phyloP scores from a whole-genome alignment of 1,140 invertebrate species.

The Bilobella aurantiaca region DNA sequence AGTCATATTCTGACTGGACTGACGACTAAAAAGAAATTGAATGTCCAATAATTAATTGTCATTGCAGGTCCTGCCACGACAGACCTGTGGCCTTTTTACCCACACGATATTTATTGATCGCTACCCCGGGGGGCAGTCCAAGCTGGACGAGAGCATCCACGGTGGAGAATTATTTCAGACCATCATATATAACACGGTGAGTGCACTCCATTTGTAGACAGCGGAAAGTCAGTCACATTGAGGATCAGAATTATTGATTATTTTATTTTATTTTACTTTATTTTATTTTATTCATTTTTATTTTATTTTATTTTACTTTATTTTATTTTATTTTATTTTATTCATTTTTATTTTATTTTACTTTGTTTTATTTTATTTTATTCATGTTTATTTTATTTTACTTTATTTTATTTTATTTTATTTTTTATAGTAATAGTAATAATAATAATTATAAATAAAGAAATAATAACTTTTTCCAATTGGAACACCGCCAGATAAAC shows the following conservation, averaged over 20 bases:
- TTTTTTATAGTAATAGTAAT: no score
- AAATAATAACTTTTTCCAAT: no score
- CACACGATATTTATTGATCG: conserved; percentile 88
- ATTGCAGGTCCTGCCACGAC: conserved; percentile 83
- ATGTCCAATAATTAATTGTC: no score
- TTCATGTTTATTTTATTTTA: background rate
- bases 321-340: background rate
- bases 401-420: conserved; percentile 36
- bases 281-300: background rate
- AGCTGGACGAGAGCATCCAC: conserved; percentile 82
- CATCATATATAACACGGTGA: conserved; percentile 89
- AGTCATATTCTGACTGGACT: no score
- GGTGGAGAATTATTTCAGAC: conserved; percentile 97
- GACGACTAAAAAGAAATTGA: no score
- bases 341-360: background rate
- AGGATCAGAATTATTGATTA: no score
- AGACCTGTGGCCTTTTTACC: conserved; percentile 97
- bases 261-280: no score
- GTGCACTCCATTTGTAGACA: conserved; percentile 36
- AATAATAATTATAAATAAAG: no score
- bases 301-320: conserved; percentile 36
- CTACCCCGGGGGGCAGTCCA: conserved; percentile 85
- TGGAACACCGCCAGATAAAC: conserved; percentile 90
- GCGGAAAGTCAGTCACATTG: no score
- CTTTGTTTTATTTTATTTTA: conserved; percentile 39